Evolutionary conservation across 2,113 vertebrate species (phyloP), one percentile per base, ranked within the genome.

Genomic region (Tachycineta bicolor): DNA sequence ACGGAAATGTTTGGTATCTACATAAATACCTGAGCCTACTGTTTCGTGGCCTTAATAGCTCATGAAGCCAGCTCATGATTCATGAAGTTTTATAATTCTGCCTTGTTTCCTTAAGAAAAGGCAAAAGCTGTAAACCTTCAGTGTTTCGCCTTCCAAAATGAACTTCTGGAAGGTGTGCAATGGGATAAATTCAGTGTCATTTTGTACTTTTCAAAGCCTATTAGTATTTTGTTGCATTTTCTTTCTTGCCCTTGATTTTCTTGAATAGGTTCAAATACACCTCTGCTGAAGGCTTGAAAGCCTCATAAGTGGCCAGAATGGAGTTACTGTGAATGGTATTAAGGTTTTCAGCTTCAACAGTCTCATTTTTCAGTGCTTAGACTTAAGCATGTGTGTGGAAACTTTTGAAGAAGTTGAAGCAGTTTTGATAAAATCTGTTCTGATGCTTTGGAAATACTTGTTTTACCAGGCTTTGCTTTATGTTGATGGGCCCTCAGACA

Each of bases 21-120:
- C 47, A 19, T 37, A 65, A 85, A 87, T 69, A 44, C 31, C 76
- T 63, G 55, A 70, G 75, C 19, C 26, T 80, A 19, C 58, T 41
- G 44, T 58, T 93, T 77, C 55, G 41, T 90, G 75, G 58, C 79
- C 75, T 65, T 67, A 70, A 47, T 85, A 74, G 52, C 31, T 85
- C 74, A 39, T 23, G 39, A 52, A 69, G 73, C 22, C 33, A 60
- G 63, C 64, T 53, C 56, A 28, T 60, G 56, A 83, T 95, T 79
- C 17, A 52, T n/a, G 34, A 78, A 63, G n/a, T 43, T 77, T 83
- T 91, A 67, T 37, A 69, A 43, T 85, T 67, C 39, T 74, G 5
- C 47, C 26, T 75, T 90, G 39, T 79, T 94, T 95, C 83, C 64
- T 34, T 83, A 50, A 71, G 91, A 76, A 95, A 75, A 77, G 78